Conservation (phyloP, 1,140 invertebrate species). For the Olivierus martensii region DNA sequence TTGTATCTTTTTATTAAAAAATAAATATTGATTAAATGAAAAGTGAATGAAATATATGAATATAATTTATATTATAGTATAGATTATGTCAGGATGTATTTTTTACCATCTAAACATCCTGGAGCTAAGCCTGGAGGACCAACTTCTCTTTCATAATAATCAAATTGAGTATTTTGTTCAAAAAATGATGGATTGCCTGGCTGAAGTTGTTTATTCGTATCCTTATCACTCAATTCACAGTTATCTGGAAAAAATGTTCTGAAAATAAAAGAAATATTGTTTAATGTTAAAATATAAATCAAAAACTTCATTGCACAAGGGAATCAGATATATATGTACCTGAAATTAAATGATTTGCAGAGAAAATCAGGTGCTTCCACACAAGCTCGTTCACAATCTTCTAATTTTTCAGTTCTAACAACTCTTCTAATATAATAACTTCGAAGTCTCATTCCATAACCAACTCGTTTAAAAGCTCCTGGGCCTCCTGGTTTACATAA, state of each 20-base stretch:
- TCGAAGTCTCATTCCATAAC: conserved; percentile 51
- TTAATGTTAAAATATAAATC: neutral
- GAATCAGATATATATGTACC: too few species aligned
- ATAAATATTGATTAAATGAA: too few species aligned
- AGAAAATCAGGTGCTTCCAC: conserved; percentile 57
- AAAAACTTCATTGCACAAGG: neutral
- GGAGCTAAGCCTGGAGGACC: conserved; percentile 1
- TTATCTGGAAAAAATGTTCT: conserved; percentile 44
- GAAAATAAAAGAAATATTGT: neutral
- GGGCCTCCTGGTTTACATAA: conserved; percentile 9
- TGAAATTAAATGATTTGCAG: conserved; percentile 76
- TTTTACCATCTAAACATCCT: conserved; percentile 20
- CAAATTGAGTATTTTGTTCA: conserved; percentile 64
- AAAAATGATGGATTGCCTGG: conserved; percentile 69
- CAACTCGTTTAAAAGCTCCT: conserved; percentile 38
- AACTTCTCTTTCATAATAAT: conserved; percentile 59
- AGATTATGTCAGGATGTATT: too few species aligned
- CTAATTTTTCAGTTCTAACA: conserved; percentile 51
- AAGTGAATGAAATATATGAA: too few species aligned
- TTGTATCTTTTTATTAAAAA: too few species aligned
- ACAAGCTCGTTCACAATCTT: conserved; percentile 67
- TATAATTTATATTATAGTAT: too few species aligned
- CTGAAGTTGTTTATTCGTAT: conserved; percentile 61
- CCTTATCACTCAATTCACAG: conserved; percentile 74
- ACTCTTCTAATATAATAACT: conserved; percentile 60